Base-by-base conservation (phyloP, 1,140 invertebrate genomes). In the Zaprionus africanus region DNA sequence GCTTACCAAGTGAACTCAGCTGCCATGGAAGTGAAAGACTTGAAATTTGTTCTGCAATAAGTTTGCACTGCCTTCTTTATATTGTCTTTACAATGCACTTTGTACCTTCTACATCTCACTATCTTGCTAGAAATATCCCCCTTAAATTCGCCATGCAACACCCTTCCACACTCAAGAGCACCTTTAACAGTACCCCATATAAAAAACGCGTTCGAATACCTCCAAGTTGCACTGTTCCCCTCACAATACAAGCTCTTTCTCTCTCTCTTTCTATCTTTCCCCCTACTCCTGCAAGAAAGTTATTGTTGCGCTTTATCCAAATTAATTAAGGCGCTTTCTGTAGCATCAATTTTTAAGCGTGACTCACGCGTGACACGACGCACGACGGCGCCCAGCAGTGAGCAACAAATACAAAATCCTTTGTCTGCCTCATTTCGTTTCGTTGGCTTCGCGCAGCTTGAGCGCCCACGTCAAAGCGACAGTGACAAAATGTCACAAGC, bases 401-500 rank as follows among this genome's bases (percentile, higher is more conserved):
- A 26, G 5, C 15, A 15, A 28, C 11, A 43, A 43, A 46, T 17
- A 19, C n/a, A 46, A 43, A 43, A 46, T 26, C 53, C 19, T 51
- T 64, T 54, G 62, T 54, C 51, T 54, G 41, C 26, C 12, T 51
- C 51, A 36, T 54, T 12, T 38, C n/a, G 34, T 59, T 59, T 36
- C 26, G 43, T 9, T 19, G 22, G 36, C 58, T n/a, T 22, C 31
- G 34, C 17, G 24, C 31, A 34, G 31, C 31, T 31, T 31, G 31
- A 31, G 53, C 46, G 38, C 28, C 38, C 31, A 60, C 58, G 38
- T 46, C 59, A 49, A 5, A 15, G 36, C 38, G 49, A 68, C 71
- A 69, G 65, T 74, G 71, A 74, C 71, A 74, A 74, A 74, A 74
- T 68, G 65, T 69, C 65, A 74, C 19, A 17, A n/a, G 22, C 34